Evolutionary conservation across 2,113 vertebrate genomes (phyloP).

Genomic region (Eclectus roratus): DNA sequence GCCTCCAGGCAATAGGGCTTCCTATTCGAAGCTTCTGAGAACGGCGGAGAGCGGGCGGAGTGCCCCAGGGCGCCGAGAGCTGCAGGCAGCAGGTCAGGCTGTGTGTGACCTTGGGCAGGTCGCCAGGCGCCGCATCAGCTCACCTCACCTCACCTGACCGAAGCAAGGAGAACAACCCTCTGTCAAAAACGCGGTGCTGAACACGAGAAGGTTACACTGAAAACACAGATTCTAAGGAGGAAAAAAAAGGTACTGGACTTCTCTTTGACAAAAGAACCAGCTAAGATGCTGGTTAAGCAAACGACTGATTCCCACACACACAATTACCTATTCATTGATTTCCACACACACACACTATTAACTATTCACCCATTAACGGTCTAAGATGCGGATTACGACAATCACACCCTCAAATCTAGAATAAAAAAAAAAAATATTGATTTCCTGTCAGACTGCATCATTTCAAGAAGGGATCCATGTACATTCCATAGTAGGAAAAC

Average conservation of each 20-base stretch:
- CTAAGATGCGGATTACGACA: slow-evolving; percentile 81
- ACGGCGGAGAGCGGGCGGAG: not conserved
- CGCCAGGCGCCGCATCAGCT: not conserved
- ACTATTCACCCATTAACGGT: slow-evolving; percentile 72
- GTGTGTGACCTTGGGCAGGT: not conserved
- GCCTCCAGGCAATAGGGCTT: not conserved
- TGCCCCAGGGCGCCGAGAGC: not conserved
- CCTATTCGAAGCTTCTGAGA: not conserved
- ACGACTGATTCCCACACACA: not conserved
- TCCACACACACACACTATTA: not conserved
- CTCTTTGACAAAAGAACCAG: not conserved
- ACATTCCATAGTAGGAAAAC: slow-evolving; percentile 71
- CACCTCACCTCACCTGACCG: not conserved
- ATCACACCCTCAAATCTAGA: slow-evolving; percentile 84
- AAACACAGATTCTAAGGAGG: not conserved
- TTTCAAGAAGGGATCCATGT: slow-evolving; percentile 75
- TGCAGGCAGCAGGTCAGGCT: not conserved
- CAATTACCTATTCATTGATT: not conserved
- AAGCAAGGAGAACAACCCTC: not conserved
- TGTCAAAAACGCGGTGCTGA: not conserved
- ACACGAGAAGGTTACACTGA: not conserved
- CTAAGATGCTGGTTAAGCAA: not conserved
- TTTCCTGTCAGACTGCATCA: slow-evolving; percentile 91
- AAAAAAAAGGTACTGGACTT: not conserved
- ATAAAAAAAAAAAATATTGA: slow-evolving; percentile 86